Conservation (phyloP, 2,113 vertebrate species). For the Labeo catla region DNA sequence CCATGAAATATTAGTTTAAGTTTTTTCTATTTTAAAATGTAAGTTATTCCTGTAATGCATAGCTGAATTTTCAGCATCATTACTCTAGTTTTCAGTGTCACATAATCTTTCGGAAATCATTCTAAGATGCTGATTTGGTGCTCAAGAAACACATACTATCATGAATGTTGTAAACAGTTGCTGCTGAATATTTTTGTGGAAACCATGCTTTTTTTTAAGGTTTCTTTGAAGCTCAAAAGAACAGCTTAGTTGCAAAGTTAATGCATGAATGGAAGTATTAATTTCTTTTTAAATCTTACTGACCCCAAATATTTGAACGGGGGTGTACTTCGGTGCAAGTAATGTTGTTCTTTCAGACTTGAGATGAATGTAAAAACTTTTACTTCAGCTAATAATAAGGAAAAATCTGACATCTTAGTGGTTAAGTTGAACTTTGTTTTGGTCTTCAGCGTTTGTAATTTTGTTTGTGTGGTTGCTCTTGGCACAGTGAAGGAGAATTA, state of each 20-base stretch:
- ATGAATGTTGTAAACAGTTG: background rate
- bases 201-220: no score
- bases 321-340: background rate
- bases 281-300: background rate
- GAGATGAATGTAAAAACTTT: background rate
- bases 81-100: background rate
- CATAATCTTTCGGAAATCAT: no score
- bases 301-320: background rate
- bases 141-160: background rate
- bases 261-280: background rate
- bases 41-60: background rate
- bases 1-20: background rate
- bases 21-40: background rate
- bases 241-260: no score
- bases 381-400: background rate
- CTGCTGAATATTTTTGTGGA: no score
- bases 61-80: background rate
- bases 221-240: no score
- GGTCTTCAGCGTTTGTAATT: slow-evolving; percentile 1
- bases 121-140: background rate
- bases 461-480: background rate
- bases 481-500: background rate
- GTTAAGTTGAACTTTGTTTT: background rate
- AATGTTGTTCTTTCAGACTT: background rate
- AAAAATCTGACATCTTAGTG: background rate